These are phyloP conservation scores for Nowickia ferox DNA, from an alignment of 2,888 invertebrate species.

Conservation along the genomic window DNA sequence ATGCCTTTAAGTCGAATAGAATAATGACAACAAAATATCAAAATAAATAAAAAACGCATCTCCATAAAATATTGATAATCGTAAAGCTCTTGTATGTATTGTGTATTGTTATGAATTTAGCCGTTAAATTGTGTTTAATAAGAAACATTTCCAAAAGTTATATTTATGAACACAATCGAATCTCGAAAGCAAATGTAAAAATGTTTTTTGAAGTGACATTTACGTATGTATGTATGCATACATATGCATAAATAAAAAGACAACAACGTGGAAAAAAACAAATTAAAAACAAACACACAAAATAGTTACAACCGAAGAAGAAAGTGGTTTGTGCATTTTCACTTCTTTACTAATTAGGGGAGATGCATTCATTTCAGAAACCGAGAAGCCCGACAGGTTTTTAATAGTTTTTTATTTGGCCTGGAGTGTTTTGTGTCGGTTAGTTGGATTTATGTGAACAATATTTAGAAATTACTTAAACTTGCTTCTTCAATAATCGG, in stretches of 20 bases:
- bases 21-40: neutral
- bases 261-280: conserved; percentile 18
- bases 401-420: too few relatives aligned
- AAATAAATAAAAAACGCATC: neutral
- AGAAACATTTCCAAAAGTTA: conserved; percentile 61
- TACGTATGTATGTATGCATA: conserved; percentile 47
- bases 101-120: conserved; percentile 4
- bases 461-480: too few relatives aligned
- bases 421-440: too few relatives aligned
- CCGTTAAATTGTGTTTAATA: conserved; percentile 64
- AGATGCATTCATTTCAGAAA: too few relatives aligned
- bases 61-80: neutral
- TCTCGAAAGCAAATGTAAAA: conserved; percentile 34
- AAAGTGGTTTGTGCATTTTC: conserved; percentile 43
- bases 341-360: neutral
- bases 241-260: conserved; percentile 23
- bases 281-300: conserved; percentile 23
- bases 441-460: too few relatives aligned
- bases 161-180: conserved; percentile 22
- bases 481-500: too few relatives aligned
- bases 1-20: conserved; percentile 36
- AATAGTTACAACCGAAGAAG: conserved; percentile 36
- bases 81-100: neutral
- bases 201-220: conserved; percentile 14
- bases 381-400: too few relatives aligned